Evolutionary conservation across 1,140 invertebrate genomes (phyloP).

Genomic region (Aricia agestis): DNA sequence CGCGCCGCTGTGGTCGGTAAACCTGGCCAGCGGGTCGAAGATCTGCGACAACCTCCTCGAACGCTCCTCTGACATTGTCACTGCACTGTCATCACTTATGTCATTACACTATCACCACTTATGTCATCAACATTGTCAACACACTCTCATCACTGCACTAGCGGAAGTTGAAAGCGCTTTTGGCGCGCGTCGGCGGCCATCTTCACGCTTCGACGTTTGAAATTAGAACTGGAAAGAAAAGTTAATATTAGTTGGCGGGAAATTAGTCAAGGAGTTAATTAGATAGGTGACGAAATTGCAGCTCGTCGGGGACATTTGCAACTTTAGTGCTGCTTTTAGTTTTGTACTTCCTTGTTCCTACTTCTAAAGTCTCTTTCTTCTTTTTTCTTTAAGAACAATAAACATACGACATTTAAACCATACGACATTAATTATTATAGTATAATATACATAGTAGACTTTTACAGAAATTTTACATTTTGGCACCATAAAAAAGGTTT

Average conservation of each 20-base stretch:
- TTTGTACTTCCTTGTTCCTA: background rate
- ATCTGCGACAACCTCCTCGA: constrained; percentile 85
- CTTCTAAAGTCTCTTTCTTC: too few species aligned
- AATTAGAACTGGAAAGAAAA: constrained; percentile 68
- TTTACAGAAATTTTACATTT: too few species aligned
- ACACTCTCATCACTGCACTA: constrained; percentile 48
- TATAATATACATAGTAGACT: too few species aligned
- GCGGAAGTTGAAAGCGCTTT: constrained; percentile 44
- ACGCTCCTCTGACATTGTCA: constrained; percentile 78
- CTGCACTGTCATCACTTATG: constrained; percentile 49
- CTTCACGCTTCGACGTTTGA: constrained; percentile 48
- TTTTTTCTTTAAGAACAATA: too few species aligned
- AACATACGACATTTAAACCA: too few species aligned
- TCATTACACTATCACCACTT: constrained; percentile 49
- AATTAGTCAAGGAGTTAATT: constrained; percentile 58
- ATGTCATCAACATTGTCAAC: constrained; percentile 26
- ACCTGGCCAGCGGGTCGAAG: constrained; percentile 84
- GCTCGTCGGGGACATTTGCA: background rate
- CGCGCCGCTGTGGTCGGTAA: constrained; percentile 78
- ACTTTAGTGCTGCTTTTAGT: background rate
- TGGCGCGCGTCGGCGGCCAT: constrained; percentile 59
- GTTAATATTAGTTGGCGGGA: constrained; percentile 47
- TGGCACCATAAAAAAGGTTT: too few species aligned
- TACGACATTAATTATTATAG: too few species aligned
- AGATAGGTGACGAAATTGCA: constrained; percentile 25